Evolutionary conservation across 2,113 vertebrate genomes (phyloP).

Genomic region (Carassius carassius): DNA sequence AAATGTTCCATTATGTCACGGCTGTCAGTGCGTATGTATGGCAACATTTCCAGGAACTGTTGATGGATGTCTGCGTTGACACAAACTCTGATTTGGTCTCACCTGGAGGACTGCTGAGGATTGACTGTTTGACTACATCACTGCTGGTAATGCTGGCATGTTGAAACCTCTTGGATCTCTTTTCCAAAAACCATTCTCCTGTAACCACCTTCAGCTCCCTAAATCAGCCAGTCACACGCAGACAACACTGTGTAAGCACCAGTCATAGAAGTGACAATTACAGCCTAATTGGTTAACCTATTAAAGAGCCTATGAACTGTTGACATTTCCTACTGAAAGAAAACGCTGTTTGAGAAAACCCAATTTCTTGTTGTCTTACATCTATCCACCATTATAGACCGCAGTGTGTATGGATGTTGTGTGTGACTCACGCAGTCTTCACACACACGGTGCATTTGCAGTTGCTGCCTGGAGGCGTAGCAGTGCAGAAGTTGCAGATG

Average conservation of each 20-base stretch:
- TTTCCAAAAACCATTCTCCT: slow-evolving; percentile 97
- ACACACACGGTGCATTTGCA: slow-evolving; percentile 89
- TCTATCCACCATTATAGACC: not conserved
- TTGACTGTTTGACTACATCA: slow-evolving; percentile 88
- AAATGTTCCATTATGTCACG: not conserved
- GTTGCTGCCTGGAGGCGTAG: slow-evolving; percentile 62
- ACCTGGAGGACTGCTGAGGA: slow-evolving; percentile 83
- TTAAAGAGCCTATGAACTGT: not conserved
- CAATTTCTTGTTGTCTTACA: not conserved
- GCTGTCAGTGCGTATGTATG: not conserved
- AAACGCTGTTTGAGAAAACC: not conserved
- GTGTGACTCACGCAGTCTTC: slow-evolving; percentile 87
- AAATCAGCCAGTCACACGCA: slow-evolving; percentile 53
- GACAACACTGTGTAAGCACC: not conserved
- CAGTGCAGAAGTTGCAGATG: slow-evolving; percentile 83
- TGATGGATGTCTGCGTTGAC: not conserved
- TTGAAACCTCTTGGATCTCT: slow-evolving; percentile 90
- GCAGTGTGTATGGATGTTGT: not conserved
- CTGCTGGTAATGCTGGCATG: slow-evolving; percentile 76
- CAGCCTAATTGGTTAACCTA: not conserved
- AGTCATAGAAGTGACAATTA: not conserved
- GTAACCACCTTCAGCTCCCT: slow-evolving; percentile 91
- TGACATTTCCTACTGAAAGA: not conserved
- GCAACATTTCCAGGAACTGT: not conserved
- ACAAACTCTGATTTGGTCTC: slow-evolving; percentile 50